phyloP scores from a whole-genome alignment of 2,797 vertebrate species.

The Okamejei kenojei region DNA sequence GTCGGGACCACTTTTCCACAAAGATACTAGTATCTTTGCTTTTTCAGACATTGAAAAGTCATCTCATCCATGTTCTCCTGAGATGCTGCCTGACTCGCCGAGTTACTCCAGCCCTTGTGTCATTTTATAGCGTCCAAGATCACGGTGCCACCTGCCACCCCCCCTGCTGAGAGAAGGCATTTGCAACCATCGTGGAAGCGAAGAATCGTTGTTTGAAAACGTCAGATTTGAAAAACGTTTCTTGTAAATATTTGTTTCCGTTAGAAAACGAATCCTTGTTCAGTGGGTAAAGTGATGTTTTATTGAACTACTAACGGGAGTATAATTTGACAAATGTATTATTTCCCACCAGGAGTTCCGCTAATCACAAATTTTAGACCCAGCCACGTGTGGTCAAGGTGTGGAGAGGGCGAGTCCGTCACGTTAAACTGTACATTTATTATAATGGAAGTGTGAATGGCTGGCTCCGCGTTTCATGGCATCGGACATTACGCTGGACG shows the following conservation, averaged over 20 bases:
- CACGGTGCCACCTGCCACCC: too few relatives aligned
- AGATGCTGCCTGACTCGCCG: too few relatives aligned
- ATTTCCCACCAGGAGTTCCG: not conserved
- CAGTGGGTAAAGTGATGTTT: not conserved
- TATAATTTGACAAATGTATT: not conserved
- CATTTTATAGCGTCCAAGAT: too few relatives aligned
- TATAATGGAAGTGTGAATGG: not conserved
- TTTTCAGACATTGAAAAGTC: too few relatives aligned
- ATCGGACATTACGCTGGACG: too few relatives aligned
- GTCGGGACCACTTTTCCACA: too few relatives aligned
- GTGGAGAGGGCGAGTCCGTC: not conserved
- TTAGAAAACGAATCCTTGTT: not conserved
- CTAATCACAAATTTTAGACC: not conserved
- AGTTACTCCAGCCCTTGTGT: too few relatives aligned
- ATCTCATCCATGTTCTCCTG: too few relatives aligned
- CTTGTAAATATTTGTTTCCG: not conserved
- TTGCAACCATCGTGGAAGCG: too few relatives aligned
- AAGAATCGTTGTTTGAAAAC: not conserved
- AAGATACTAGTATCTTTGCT: too few relatives aligned
- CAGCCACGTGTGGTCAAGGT: not conserved
- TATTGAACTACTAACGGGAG: not conserved
- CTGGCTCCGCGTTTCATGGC: not conserved
- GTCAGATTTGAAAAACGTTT: not conserved
- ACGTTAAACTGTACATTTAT: conserved; percentile 11
- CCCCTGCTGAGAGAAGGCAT: too few relatives aligned